phyloP scores from a whole-genome alignment of 1,140 invertebrate genomes.

The Panagrolaimus sp. region DNA sequence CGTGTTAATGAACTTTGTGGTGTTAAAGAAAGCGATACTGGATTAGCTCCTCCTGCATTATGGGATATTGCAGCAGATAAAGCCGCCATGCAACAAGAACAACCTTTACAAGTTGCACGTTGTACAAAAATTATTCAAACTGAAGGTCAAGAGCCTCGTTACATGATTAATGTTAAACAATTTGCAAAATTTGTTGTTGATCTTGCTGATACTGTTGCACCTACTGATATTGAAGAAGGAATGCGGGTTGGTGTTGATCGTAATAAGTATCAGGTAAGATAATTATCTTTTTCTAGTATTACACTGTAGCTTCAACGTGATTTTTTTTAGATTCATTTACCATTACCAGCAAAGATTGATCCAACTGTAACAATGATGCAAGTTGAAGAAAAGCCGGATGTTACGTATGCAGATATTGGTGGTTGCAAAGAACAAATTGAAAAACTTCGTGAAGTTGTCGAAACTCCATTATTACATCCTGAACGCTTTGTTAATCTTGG shows the following conservation, averaged over 20 bases:
- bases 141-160: slow-evolving; percentile 94
- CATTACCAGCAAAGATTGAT: slow-evolving; percentile 97
- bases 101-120: slow-evolving; percentile 74
- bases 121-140: slow-evolving; percentile 68
- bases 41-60: slow-evolving; percentile 88
- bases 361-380: slow-evolving; percentile 99
- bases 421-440: slow-evolving; percentile 99
- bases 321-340: slow-evolving; percentile 94
- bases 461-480: slow-evolving; percentile 93
- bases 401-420: slow-evolving; percentile 97
- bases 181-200: slow-evolving; percentile 99
- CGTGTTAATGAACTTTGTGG: slow-evolving; percentile 90
- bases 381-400: slow-evolving; percentile 98
- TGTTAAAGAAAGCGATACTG: slow-evolving; percentile 70
- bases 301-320: neutral
- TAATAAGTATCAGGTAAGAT: slow-evolving; percentile 70
- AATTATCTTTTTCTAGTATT: neutral
- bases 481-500: slow-evolving; percentile 98
- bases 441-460: slow-evolving; percentile 95
- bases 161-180: slow-evolving; percentile 99
- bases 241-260: slow-evolving; percentile 99
- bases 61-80: slow-evolving; percentile 99
- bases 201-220: slow-evolving; percentile 93
- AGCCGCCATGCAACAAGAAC: slow-evolving; percentile 94
- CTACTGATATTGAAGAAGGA: slow-evolving; percentile 99